Evolutionary conservation across 1,140 invertebrate genomes (phyloP).

Genomic region (Sycobia sp.): DNA sequence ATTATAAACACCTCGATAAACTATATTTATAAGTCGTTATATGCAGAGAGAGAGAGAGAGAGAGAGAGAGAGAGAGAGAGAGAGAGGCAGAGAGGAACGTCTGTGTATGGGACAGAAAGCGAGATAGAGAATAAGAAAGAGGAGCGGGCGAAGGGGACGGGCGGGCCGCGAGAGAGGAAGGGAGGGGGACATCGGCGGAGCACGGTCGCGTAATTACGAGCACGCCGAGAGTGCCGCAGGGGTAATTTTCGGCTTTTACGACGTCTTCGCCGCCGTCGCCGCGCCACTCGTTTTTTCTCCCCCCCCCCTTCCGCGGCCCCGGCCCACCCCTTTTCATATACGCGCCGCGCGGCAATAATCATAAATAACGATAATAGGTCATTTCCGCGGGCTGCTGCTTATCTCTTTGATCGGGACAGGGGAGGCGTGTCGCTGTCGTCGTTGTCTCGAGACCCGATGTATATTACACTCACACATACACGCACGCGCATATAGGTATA

Average conservation of each 20-base stretch:
- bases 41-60: not conserved
- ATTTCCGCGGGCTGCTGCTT: slow-evolving; percentile 15
- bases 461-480: too few species aligned
- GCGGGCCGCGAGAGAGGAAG: not conserved
- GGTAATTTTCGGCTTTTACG: slow-evolving; percentile 25
- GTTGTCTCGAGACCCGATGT: too few species aligned
- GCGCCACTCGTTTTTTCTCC: too few species aligned
- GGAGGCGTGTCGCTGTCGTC: not conserved
- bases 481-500: too few species aligned
- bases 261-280: not conserved
- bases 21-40: too few species aligned
- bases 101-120: too few species aligned
- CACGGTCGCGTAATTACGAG: slow-evolving; percentile 4
- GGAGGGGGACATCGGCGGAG: not conserved
- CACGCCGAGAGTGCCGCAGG: not conserved
- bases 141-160: too few species aligned
- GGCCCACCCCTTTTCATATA: not conserved
- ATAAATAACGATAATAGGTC: slow-evolving; percentile 30
- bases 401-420: not conserved
- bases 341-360: slow-evolving; percentile 4
- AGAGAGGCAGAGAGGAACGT: not conserved
- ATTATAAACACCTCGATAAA: too few species aligned
- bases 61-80: not conserved
- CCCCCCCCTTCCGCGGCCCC: too few species aligned
- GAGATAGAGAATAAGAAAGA: too few species aligned